Percentiles rank a stretch among this genome's conserved stretches.
Conservation (phyloP, 2,888 invertebrate genomes). For the Xestia rhomboidea region DNA sequence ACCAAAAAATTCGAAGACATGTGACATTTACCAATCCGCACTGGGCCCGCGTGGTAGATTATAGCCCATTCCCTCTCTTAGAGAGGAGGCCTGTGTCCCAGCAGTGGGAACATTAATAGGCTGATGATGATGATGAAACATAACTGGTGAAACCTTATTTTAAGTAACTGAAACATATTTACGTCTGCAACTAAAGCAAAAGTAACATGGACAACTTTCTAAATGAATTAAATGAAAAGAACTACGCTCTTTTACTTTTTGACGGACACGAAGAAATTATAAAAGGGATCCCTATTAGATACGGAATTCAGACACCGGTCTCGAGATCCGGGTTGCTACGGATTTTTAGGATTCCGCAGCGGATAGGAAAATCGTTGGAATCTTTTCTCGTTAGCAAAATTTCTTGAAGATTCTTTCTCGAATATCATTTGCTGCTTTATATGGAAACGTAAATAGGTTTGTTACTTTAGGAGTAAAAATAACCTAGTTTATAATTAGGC, state of each 20-base stretch:
- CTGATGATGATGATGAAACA: no score
- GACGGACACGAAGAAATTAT: slow-evolving; percentile 42
- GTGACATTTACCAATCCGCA: no score
- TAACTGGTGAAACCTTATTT: no score
- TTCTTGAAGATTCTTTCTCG: slow-evolving; percentile 39
- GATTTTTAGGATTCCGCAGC: slow-evolving; percentile 59
- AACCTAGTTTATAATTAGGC: background rate
- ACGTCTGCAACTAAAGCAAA: background rate
- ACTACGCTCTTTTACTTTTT: slow-evolving; percentile 31
- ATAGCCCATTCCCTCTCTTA: no score
- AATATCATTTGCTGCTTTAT: slow-evolving; percentile 22
- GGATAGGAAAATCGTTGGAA: slow-evolving; percentile 33
- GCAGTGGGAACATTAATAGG: no score
- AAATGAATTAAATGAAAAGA: background rate
- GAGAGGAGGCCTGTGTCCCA: no score
- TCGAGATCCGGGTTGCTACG: slow-evolving; percentile 38
- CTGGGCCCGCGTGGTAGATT: no score
- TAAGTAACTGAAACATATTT: background rate
- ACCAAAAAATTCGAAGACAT: no score
- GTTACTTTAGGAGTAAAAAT: background rate
- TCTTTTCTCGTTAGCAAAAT: slow-evolving; percentile 48
- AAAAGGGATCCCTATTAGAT: slow-evolving; percentile 53
- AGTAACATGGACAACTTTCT: background rate
- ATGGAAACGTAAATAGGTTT: background rate
- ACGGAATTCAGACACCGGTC: slow-evolving; percentile 44